Percentiles rank a stretch among this genome's conserved stretches.
Conservation (phyloP, 2,888 invertebrate genomes). For the Sepioteuthis lessoniana region DNA sequence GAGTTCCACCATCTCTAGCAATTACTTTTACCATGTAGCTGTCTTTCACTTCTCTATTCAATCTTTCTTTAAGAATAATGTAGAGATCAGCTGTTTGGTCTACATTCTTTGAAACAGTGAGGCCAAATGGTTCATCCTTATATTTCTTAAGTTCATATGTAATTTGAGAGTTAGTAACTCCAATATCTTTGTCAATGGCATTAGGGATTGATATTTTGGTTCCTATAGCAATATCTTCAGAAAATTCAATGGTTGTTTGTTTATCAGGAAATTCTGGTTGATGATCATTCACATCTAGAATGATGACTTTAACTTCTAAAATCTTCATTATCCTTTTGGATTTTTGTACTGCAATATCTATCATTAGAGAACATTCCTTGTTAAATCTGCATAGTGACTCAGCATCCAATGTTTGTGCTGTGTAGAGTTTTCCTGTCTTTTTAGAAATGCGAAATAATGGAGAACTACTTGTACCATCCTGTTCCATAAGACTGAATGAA, state of each 20-base stretch:
- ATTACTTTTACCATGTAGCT: background rate
- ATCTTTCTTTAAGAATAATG: background rate
- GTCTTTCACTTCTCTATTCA: background rate
- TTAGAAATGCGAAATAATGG: background rate
- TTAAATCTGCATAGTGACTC: background rate
- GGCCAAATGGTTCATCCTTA: background rate
- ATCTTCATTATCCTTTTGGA: background rate
- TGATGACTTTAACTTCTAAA: background rate
- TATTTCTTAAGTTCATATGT: background rate
- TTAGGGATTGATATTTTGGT: background rate
- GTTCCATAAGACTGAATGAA: background rate
- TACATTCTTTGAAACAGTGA: background rate
- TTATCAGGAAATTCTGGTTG: background rate
- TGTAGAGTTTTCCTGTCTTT: background rate
- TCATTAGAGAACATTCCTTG: background rate
- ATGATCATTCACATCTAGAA: background rate
- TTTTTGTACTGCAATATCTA: conserved; percentile 10
- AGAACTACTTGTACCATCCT: background rate
- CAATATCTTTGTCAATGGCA: background rate
- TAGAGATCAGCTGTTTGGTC: background rate
- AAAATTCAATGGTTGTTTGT: background rate
- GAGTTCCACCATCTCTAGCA: background rate
- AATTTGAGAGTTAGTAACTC: conserved; percentile 5
- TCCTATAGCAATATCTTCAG: background rate
- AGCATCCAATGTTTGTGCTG: conserved; percentile 8